These are phyloP conservation scores for Archips crataeganus DNA, from an alignment of 2,888 invertebrate genomes.

Conservation along the genomic window DNA sequence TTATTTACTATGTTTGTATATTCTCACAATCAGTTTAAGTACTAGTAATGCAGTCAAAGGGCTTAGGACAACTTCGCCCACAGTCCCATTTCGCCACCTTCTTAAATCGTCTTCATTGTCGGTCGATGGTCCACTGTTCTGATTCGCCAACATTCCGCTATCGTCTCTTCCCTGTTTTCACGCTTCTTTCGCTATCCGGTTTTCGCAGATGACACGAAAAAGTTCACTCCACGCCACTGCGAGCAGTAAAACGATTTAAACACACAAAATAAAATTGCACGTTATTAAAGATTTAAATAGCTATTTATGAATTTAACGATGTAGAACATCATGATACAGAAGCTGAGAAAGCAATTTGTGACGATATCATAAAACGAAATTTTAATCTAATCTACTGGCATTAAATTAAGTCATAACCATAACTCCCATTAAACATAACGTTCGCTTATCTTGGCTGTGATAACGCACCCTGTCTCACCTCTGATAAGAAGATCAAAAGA, in stretches of 20 bases:
- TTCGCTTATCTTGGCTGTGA: constrained; percentile 46
- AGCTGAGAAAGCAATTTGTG: constrained; percentile 32
- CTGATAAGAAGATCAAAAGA: constrained; percentile 48
- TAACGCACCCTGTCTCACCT: constrained; percentile 49
- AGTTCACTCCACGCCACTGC: too few species aligned
- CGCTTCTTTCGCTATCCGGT: too few species aligned
- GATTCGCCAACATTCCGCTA: too few species aligned
- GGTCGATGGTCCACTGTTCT: too few species aligned
- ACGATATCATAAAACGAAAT: constrained; percentile 28
- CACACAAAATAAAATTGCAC: not conserved
- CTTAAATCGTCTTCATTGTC: too few species aligned
- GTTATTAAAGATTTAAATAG: constrained; percentile 1
- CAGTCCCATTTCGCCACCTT: too few species aligned
- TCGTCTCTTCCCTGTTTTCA: too few species aligned
- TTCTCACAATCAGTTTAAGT: too few species aligned
- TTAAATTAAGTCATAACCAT: constrained; percentile 42
- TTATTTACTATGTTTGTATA: too few species aligned
- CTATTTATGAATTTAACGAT: constrained; percentile 6
- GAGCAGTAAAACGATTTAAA: not conserved
- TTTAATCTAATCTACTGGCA: constrained; percentile 35
- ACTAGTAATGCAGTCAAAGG: too few species aligned
- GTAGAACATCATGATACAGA: constrained; percentile 6
- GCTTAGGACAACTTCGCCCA: too few species aligned
- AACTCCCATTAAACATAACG: constrained; percentile 40
- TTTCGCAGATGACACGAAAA: too few species aligned